Base-by-base conservation (phyloP, 2,888 invertebrate genomes). In the Catocala fraxini region DNA sequence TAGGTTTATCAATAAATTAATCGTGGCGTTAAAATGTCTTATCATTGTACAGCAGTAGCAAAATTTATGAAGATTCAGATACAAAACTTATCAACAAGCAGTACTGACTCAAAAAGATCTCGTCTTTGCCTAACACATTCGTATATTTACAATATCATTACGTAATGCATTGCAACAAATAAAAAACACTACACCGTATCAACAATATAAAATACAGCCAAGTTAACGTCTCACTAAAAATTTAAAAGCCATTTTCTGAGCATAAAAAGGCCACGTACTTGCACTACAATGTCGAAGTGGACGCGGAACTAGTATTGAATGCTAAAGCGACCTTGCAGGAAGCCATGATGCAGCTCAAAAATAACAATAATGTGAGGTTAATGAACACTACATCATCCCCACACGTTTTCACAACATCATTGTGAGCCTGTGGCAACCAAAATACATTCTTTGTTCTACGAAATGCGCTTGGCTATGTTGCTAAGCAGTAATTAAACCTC, bases 271-370 rank as follows among this genome's bases (percentile, higher is more conserved):
- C 77, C 73, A 71, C 70, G 71, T 76, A 67, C 75, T 65, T 61
- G 64, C 60, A 63, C 64, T 63, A 70, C 75, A 79, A 77, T 79
- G 77, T 75, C 66, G 59, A 57, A 68, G 61, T 78, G 59, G 74
- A 75, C 71, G 68, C 84, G 84, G 84, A 83, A 83, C 81, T 73
- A 63, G 60, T 61, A 63, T 74, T 70, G 78, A 72, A 73, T 74
- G 65, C 58, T 62, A 70, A 68, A 55, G 57, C 65, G 75, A 73
- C 83, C 83, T 83, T 77, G 79, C 60, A 39, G 53, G 59, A 61
- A 71, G 58, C 75, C 73, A 70, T 75, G 71, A 70, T 71, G 72
- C 71, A 70, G 68, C 62, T 65, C 65, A 71, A 72, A 71, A 69
- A 73, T 70, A 69, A 60, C 70, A 63, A 63, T 73, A 75, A 77